These are phyloP conservation scores for Girardinichthys multiradiatus DNA, from an alignment of 2,113 vertebrate genomes.

Conservation along the genomic window DNA sequence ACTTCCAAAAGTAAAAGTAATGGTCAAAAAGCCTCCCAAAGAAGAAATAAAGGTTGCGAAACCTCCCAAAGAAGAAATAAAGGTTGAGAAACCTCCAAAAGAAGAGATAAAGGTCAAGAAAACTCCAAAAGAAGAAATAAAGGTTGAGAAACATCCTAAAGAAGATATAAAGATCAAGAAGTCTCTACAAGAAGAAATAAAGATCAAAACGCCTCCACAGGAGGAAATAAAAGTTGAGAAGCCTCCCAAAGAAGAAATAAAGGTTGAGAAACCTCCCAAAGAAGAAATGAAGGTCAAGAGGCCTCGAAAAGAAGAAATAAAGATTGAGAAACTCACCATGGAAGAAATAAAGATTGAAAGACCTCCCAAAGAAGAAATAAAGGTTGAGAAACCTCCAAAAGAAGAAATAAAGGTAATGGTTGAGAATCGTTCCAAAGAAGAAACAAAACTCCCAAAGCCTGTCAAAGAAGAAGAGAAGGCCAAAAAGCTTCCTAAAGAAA, in stretches of 20 bases:
- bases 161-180: background rate
- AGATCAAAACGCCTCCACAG: background rate
- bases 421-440: background rate
- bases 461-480: background rate
- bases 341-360: background rate
- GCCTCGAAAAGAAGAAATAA: background rate
- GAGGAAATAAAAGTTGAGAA: conserved; percentile 3
- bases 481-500: background rate
- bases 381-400: background rate
- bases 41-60: background rate
- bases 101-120: background rate
- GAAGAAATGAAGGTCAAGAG: conserved; percentile 6
- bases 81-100: background rate
- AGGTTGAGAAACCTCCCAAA: background rate
- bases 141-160: background rate
- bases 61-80: background rate
- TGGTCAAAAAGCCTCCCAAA: background rate
- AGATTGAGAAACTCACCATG: background rate
- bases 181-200: background rate
- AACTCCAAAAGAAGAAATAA: background rate
- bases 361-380: background rate
- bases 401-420: background rate
- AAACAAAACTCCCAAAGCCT: background rate
- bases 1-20: background rate
- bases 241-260: background rate